Conservation (phyloP, 1,140 invertebrate species). For the Monochamus saltuarius region DNA sequence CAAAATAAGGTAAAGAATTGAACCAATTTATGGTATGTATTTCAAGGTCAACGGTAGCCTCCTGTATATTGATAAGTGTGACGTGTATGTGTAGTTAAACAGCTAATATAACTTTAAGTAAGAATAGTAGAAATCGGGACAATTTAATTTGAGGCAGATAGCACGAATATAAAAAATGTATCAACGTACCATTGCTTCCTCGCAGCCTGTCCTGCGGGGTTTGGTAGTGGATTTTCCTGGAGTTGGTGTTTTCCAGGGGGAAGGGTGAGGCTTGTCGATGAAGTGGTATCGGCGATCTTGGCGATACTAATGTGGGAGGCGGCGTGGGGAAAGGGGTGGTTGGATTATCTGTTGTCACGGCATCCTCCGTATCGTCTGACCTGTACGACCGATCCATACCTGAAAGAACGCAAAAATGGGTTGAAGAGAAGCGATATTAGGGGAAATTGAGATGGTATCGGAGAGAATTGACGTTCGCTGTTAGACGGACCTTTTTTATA, state of each 20-base stretch:
- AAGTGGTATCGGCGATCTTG: slow-evolving; percentile 54
- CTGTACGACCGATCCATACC: slow-evolving; percentile 61
- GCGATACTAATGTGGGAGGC: slow-evolving; percentile 52
- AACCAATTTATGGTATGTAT: too few relatives aligned
- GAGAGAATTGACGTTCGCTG: neutral
- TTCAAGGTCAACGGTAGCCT: too few relatives aligned
- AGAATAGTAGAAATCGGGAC: too few relatives aligned
- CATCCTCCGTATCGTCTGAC: slow-evolving; percentile 62
- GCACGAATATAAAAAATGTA: too few relatives aligned
- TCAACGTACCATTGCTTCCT: slow-evolving; percentile 44
- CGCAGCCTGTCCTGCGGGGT: slow-evolving; percentile 55
- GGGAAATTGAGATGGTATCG: neutral
- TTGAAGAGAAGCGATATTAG: neutral
- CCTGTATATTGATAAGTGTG: too few relatives aligned
- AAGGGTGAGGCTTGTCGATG: slow-evolving; percentile 67
- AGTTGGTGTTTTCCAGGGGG: slow-evolving; percentile 65
- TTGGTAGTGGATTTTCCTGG: slow-evolving; percentile 57
- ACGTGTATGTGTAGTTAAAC: too few relatives aligned
- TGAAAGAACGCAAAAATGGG: slow-evolving; percentile 37
- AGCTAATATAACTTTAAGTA: too few relatives aligned
- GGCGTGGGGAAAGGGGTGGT: slow-evolving; percentile 55
- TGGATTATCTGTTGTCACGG: slow-evolving; percentile 54
- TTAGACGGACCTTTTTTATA: too few relatives aligned
- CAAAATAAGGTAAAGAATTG: too few relatives aligned
- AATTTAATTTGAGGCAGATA: too few relatives aligned